Base-by-base conservation (phyloP, 1,140 invertebrate genomes). In the Macrosteles quadrilineatus region DNA sequence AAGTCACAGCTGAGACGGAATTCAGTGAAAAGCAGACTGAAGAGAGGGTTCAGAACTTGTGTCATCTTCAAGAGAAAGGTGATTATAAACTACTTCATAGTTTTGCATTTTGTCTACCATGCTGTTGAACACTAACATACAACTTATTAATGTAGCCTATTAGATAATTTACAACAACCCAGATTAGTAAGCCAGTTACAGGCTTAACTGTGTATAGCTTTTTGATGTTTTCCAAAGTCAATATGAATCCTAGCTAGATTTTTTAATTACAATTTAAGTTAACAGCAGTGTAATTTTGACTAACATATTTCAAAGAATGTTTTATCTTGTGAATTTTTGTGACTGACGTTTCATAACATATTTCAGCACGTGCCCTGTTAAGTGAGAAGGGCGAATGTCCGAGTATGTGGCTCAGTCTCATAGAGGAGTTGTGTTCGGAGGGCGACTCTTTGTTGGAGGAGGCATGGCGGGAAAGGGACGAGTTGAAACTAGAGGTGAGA, bases 401-500 rank as follows among this genome's bases (percentile, higher is more conserved):
- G 1, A 79, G 83, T 0, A 80, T 83, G 19, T 72, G 85, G 14
- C 57, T 87, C 4, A 83, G 86, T 73, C 75, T 88, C 40, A 83
- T 89, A 23, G 87, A 90, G 71, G 86, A 88, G 71, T 76, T 89
- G 6, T 85, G 82, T 31, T 80, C 80, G 40, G 84, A 87, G 71
- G 84, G 84, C n/a, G 86, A 88, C 47, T 85, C 83, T 68, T 81
- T 88, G 62, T 79, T 86, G 0, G 90, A 92, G 67, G 84, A 83
- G 17, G 81, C 85, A 30, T 86, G 86, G 69, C 82, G 81, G 43
- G 89, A 91, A 68, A 84, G 84, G 62, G 86, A 90, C 75, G 91
- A 93, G 79, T 78, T 91, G 36, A 82, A 87, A 69, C 85, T 87
- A 62, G 90, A 92, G 87, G 90, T 92, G 80, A 79, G 69, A 17